Conservation (phyloP, 2,113 vertebrate genomes). For the Pongo abelii region DNA sequence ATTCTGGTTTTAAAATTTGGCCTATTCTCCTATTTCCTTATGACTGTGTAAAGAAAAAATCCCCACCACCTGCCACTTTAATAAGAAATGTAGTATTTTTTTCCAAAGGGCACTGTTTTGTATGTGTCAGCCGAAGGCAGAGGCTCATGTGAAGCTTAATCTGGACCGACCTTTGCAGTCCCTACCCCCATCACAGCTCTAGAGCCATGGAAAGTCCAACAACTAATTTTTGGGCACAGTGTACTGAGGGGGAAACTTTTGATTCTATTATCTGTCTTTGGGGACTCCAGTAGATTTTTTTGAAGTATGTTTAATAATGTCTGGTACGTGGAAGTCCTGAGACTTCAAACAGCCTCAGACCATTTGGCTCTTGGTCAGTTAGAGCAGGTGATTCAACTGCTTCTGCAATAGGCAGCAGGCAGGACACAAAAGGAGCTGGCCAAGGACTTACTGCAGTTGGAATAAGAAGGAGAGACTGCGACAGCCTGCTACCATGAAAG, state of each 20-base stretch:
- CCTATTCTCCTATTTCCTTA: background rate
- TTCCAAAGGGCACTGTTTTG: background rate
- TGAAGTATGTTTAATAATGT: background rate
- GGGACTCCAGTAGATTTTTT: background rate
- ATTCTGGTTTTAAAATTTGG: constrained; percentile 30
- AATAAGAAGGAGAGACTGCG: background rate
- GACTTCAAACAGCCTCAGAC: background rate
- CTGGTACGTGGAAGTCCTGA: background rate
- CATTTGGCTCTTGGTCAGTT: background rate
- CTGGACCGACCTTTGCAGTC: rapidly evolving
- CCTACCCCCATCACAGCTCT: background rate
- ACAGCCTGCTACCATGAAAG: background rate
- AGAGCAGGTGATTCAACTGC: background rate
- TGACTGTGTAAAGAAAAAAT: constrained; percentile 20
- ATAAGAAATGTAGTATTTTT: background rate
- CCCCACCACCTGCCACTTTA: background rate
- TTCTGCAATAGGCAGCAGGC: background rate
- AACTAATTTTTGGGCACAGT: background rate
- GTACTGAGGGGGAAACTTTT: background rate
- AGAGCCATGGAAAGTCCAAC: background rate
- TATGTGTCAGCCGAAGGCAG: background rate
- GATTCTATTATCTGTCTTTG: background rate
- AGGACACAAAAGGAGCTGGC: background rate
- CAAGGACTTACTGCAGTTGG: background rate
- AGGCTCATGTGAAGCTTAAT: background rate